Evolutionary conservation across 1,140 invertebrate species (phyloP), one percentile per base, ranked within the genome.

Genomic region (Drosophila mayri): DNA sequence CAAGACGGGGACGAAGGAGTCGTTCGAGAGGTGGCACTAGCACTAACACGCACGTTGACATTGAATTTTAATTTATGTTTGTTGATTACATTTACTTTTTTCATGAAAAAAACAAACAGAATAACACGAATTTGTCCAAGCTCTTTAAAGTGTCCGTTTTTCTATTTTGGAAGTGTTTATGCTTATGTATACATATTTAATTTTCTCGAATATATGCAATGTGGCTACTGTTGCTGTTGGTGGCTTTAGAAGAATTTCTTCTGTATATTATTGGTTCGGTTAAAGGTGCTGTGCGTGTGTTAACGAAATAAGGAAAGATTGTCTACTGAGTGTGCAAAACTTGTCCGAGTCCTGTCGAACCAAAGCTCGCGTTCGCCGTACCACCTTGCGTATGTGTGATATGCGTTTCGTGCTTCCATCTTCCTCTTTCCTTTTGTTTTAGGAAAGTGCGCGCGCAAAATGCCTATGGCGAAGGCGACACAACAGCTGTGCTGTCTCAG

Each of bases 281-380:
- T 82, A 40, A 71, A 65, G 54, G 77, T 88, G 77, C 79, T 76
- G 80, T 81, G 65, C 79, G 78, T 76, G 86, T 90, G 85, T 90
- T 90, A 90, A 90, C 85, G 85, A 90, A 90, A 90, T 85, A 87
- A 90, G 78, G 86, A 90, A 90, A 90, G 85, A 90, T 90, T 90
- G 85, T 90, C 85, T 90, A 90, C 85, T 90, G 81, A 90, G 71
- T 79, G 77, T 81, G 81, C 85, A 76, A 82, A 79, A 77, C 61
- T 77, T 74, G 55, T 58, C 72, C 67, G 71, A 85, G 82, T 76
- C 61, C 65, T 55, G 59, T 57, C 68, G 82, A 77, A 47, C 47
- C 74, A 66, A 49, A 59, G 40, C 57, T 63, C 54, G 79, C 74
- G 55, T 70, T 66, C 73, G 46, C 43, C 73, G 72, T 79, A 67